Evolutionary conservation across 2,888 invertebrate genomes (phyloP).

Genomic region (Eupithecia subumbrata): DNA sequence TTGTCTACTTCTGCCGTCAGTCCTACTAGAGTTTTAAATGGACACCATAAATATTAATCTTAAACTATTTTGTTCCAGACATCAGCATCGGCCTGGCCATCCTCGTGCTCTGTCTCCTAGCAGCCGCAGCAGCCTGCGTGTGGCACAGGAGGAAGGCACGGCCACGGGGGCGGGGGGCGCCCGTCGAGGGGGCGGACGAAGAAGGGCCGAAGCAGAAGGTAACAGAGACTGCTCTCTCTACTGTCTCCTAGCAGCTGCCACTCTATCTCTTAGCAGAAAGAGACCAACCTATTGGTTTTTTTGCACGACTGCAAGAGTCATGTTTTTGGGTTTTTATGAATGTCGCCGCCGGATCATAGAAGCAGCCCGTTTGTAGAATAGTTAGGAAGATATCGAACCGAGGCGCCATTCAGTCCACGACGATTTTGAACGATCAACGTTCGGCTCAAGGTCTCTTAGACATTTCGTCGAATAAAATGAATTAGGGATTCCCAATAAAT

Average conservation of each 20-base stretch:
- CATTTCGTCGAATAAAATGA: too few species aligned
- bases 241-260: neutral
- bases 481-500: too few species aligned
- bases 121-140: slow-evolving; percentile 71
- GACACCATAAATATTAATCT: neutral
- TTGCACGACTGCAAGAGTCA: neutral
- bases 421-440: too few species aligned
- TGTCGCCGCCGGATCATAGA: too few species aligned
- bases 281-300: neutral
- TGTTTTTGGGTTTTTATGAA: too few species aligned
- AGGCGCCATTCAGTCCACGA: too few species aligned
- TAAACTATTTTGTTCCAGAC: slow-evolving; percentile 60
- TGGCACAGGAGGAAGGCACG: slow-evolving; percentile 72
- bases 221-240: slow-evolving; percentile 16
- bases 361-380: too few species aligned
- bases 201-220: slow-evolving; percentile 74
- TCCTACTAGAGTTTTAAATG: neutral
- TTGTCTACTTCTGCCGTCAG: too few species aligned
- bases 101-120: slow-evolving; percentile 69
- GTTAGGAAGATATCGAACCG: too few species aligned
- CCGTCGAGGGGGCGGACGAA: slow-evolving; percentile 58
- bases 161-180: slow-evolving; percentile 34
- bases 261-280: neutral
- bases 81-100: slow-evolving; percentile 77
- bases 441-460: too few species aligned